A percentile compares a stretch with the other conserved stretches of the same genome.
Conservation (phyloP, 2,797 vertebrate genomes). For the Danio kyathit region DNA sequence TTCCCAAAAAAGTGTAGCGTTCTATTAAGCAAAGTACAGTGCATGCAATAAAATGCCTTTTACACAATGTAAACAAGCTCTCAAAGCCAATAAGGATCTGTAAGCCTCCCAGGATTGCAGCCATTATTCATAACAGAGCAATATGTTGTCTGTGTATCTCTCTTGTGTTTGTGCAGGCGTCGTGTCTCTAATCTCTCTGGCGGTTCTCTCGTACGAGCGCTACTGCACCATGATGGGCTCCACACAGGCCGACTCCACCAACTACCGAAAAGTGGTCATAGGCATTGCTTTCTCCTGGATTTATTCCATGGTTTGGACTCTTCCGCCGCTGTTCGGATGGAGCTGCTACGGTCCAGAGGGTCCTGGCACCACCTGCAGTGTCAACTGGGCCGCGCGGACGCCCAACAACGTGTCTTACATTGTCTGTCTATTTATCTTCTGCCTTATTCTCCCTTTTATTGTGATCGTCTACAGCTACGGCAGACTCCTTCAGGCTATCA, state of each 20-base stretch:
- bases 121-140: background rate
- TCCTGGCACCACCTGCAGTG: conserved; percentile 82
- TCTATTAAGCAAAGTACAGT: background rate
- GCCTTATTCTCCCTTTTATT: conserved; percentile 80
- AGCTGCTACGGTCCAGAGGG: conserved; percentile 85
- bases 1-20: too few relatives aligned
- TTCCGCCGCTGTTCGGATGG: conserved; percentile 84
- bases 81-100: background rate
- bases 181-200: conserved; percentile 83
- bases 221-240: conserved; percentile 80
- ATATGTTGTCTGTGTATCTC: conserved; percentile 28
- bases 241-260: conserved; percentile 74
- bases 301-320: conserved; percentile 81
- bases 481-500: conserved; percentile 79
- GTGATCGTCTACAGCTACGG: conserved; percentile 84
- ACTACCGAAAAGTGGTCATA: conserved; percentile 75
- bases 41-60: background rate
- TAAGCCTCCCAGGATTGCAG: background rate
- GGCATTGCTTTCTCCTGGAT: conserved; percentile 84
- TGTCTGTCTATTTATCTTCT: conserved; percentile 83
- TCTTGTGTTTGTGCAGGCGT: conserved; percentile 72
- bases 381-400: conserved; percentile 84
- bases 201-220: conserved; percentile 83
- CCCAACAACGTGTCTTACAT: conserved; percentile 82
- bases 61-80: background rate